Base-by-base conservation (phyloP, 2,113 vertebrate genomes). In the Odocoileus hemionus region DNA sequence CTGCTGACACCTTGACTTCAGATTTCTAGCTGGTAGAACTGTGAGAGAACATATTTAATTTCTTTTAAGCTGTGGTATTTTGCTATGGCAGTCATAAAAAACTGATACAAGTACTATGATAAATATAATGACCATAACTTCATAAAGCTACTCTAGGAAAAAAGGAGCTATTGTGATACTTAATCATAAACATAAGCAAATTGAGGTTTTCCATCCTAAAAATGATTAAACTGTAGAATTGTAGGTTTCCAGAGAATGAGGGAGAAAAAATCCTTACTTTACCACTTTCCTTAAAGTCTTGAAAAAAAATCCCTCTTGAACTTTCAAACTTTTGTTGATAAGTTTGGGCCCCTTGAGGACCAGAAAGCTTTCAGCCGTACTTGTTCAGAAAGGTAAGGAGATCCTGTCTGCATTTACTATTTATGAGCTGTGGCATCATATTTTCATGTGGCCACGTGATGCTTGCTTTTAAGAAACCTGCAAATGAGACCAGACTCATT, bases 391-490 rank as follows among this genome's bases (percentile, higher is more conserved):
- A 98, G 97, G 96, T 97, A 95, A 98, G 97, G 98, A 94, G 97
- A 97, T 87, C 91, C 97, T 95, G 60, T 93, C 97, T 96, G 43
- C 98, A 98, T 98, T 98, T 97, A 95, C 96, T 99, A 98, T 99
- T 99, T 96, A 99, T 98, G 98, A 99, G 96, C 79, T 95, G 67
- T 89, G 95, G 60, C 1, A 98, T 98, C 94, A 1, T 91, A 88
- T 67, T 98, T 97, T 98, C 98, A 92, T 50, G 86, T 98, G 98
- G 97, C 97, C 98, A 93, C 1, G 61, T 96, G 89, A 80, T 50
- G 97, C 94, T 97, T 92, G 98, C 98, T 98, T 97, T 99, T 98
- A 98, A 98, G 97, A 91, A 39, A 97, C 67, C 96, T 94, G 94
- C 85, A 97, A 96, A 98, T 97, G 98, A 98, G 97, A 97, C 95